These are phyloP conservation scores for Dendrocincla fuliginosa DNA, from an alignment of 2,797 vertebrate genomes.

Conservation along the genomic window DNA sequence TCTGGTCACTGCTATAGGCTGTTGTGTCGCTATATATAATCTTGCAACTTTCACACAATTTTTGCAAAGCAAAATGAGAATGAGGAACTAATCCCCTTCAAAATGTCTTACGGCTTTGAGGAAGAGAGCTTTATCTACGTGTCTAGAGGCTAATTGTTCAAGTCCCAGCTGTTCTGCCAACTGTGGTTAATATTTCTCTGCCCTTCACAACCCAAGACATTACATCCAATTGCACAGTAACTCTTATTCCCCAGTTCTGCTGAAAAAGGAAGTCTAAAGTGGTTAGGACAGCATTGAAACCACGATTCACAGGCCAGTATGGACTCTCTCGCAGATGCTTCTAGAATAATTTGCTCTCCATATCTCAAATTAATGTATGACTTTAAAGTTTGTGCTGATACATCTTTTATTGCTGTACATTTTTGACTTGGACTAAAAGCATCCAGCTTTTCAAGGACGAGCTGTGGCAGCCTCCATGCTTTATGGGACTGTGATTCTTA, in stretches of 20 bases:
- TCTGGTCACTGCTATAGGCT: conserved; percentile 30
- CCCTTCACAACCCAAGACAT: conserved; percentile 41
- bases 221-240: background rate
- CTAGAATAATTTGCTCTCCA: background rate
- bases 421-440: background rate
- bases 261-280: background rate
- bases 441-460: background rate
- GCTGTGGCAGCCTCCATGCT: background rate
- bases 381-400: background rate
- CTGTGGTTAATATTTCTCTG: conserved; percentile 60
- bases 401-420: background rate
- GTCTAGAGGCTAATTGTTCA: conserved; percentile 63
- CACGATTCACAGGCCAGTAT: background rate
- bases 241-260: background rate
- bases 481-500: background rate
- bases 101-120: conserved; percentile 6
- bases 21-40: conserved; percentile 11
- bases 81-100: conserved; percentile 18
- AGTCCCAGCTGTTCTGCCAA: conserved; percentile 66
- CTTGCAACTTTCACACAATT: conserved; percentile 49
- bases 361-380: background rate
- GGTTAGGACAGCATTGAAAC: background rate
- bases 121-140: conserved; percentile 9
- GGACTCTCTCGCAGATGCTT: background rate
- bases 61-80: conserved; percentile 54